phyloP scores from a whole-genome alignment of 1,140 invertebrate species.

The Rhopalosiphum padi region DNA sequence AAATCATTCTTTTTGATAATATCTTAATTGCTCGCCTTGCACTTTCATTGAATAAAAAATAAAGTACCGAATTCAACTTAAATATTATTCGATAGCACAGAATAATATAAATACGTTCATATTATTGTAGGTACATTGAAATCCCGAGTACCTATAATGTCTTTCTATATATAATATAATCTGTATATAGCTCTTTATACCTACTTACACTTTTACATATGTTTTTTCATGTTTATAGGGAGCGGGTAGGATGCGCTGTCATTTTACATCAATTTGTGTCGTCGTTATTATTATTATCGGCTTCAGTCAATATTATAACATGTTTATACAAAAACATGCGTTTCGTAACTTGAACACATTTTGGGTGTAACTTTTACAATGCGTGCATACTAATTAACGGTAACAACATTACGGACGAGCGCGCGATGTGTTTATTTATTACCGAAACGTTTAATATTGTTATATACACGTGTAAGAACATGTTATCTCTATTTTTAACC shows the following conservation, averaged over 20 bases:
- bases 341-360: slow-evolving; percentile 39
- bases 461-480: slow-evolving; percentile 47
- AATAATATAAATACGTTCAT: not conserved
- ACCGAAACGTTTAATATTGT: slow-evolving; percentile 43
- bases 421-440: slow-evolving; percentile 45
- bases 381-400: slow-evolving; percentile 39
- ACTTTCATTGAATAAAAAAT: not conserved
- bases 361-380: slow-evolving; percentile 42
- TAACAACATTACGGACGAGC: not conserved
- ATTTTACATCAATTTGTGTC: slow-evolving; percentile 8
- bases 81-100: not conserved
- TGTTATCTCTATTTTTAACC: slow-evolving; percentile 27
- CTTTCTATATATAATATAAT: not conserved
- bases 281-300: not conserved
- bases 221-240: not conserved
- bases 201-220: not conserved
- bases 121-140: not conserved
- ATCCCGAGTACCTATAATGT: not conserved
- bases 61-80: not conserved
- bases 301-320: not conserved
- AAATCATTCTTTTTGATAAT: not conserved
- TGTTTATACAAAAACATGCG: not conserved
- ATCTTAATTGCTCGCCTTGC: not conserved
- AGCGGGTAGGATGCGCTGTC: not conserved
- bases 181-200: too few relatives aligned